phyloP scores from a whole-genome alignment of 2,113 vertebrate species.

The Eclectus roratus region DNA sequence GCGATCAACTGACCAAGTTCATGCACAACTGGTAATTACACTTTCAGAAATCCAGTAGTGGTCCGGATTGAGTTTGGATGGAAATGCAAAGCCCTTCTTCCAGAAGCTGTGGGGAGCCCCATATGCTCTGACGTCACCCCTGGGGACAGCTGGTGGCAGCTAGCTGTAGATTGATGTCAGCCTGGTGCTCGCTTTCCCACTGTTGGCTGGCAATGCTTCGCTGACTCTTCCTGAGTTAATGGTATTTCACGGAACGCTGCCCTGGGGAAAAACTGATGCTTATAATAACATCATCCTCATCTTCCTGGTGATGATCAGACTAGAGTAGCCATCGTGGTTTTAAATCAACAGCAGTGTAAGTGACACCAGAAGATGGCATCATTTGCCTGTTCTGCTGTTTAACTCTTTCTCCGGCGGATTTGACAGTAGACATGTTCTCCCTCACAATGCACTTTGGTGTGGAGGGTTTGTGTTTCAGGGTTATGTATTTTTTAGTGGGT shows the following conservation, averaged over 20 bases:
- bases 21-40: background rate
- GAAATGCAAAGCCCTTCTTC: background rate
- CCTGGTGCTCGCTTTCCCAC: background rate
- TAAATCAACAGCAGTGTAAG: background rate
- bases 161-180: background rate
- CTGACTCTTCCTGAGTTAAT: background rate
- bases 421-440: background rate
- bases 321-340: background rate
- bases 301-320: background rate
- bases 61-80: accelerated
- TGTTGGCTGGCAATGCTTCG: accelerated
- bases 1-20: background rate
- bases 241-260: background rate
- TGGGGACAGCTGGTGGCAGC: background rate
- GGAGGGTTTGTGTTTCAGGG: accelerated
- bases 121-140: accelerated
- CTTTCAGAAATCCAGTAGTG: background rate
- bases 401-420: background rate
- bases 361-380: conserved; percentile 49
- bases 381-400: conserved; percentile 3
- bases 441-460: accelerated
- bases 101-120: background rate
- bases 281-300: background rate
- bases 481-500: background rate
- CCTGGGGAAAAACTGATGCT: background rate